phyloP scores from a whole-genome alignment of 64 coral and sea anemone genomes.

The Dendrophyllia cribrosa region DNA sequence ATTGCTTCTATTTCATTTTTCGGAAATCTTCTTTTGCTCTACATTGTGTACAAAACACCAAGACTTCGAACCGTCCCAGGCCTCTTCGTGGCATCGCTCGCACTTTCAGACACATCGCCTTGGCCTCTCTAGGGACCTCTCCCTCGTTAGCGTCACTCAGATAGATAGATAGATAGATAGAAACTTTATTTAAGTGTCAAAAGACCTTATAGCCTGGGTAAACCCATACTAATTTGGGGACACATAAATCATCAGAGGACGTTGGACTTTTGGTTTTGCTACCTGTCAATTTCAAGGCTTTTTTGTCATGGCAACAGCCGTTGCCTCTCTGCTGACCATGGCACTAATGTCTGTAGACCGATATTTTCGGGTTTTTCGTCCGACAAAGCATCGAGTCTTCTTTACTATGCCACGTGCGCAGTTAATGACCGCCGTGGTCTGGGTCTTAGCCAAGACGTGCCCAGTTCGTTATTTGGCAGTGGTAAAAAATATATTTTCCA shows the following conservation, averaged over 20 bases:
- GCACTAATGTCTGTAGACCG: conserved; percentile 64
- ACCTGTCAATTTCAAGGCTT: conserved; percentile 69
- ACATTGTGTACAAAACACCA: conserved; percentile 69
- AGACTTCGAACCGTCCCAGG: conserved; percentile 51
- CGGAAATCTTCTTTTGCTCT: conserved; percentile 61
- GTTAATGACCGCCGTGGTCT: conserved; percentile 12
- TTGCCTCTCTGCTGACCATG: conserved; percentile 50
- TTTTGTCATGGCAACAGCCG: conserved; percentile 29
- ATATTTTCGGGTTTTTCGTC: conserved; percentile 66
- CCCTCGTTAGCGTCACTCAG: conserved; percentile 12
- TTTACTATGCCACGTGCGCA: conserved; percentile 46
- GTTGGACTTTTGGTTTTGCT: conserved; percentile 42
- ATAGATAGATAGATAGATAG: too few relatives aligned
- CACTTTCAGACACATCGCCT: conserved; percentile 43
- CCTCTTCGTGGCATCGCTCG: conserved; percentile 69
- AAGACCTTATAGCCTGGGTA: too few relatives aligned
- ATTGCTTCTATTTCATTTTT: conserved; percentile 5
- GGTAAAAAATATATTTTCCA: conserved; percentile 63
- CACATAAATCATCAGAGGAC: conserved; percentile 6
- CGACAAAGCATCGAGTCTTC: conserved; percentile 29
- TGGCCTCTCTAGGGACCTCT: conserved; percentile 28
- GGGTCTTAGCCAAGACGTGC: background rate
- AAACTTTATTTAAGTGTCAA: too few relatives aligned
- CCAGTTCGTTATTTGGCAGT: conserved; percentile 43
- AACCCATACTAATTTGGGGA: too few relatives aligned